Evolutionary conservation across 2,797 vertebrate species (phyloP).

Genomic region (Crossoptilon crossoptilon): DNA sequence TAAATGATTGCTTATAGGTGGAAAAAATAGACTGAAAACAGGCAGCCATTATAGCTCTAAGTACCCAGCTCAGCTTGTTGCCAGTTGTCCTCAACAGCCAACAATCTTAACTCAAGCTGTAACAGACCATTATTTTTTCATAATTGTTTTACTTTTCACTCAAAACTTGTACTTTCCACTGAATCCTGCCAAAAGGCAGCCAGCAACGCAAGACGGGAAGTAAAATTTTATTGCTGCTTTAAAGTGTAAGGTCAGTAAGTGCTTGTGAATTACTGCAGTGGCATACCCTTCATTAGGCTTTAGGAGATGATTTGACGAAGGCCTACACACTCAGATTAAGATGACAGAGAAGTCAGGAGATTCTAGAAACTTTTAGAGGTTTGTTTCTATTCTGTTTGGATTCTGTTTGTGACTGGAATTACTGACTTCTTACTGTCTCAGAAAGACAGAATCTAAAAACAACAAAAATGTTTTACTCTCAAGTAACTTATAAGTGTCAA

Average conservation of each 20-base stretch:
- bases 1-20: background rate
- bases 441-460: background rate
- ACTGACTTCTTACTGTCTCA: background rate
- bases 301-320: background rate
- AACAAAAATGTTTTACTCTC: conserved; percentile 1
- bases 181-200: background rate
- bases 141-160: background rate
- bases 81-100: background rate
- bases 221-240: background rate
- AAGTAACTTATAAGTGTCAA: conserved; percentile 4
- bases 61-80: background rate
- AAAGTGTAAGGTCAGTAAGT: background rate
- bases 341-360: background rate
- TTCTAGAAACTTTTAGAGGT: background rate
- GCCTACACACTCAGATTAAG: background rate
- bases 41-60: background rate
- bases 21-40: background rate
- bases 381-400: background rate
- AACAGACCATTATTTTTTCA: background rate
- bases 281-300: background rate
- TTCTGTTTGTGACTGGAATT: background rate
- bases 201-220: background rate
- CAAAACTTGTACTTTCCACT: background rate
- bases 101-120: background rate
- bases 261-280: background rate